phyloP scores from a whole-genome alignment of 2,113 vertebrate genomes.

The Chascanopsetta lugubris region DNA sequence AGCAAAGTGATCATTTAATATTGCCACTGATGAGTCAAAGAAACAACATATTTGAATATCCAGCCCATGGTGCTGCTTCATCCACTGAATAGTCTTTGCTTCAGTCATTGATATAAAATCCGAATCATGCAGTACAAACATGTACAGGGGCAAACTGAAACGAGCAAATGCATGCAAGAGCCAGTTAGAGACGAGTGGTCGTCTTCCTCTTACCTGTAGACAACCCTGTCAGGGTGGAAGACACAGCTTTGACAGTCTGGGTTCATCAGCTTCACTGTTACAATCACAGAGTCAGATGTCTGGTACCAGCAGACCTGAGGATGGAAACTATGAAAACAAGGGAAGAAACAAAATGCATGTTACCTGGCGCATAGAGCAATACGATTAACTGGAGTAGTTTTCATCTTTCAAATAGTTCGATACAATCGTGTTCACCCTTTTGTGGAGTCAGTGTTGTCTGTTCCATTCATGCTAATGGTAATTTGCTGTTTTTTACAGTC shows the following conservation, averaged over 20 bases:
- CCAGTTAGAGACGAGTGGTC: not conserved
- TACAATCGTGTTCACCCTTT: no score
- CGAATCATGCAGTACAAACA: no score
- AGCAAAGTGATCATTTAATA: not conserved
- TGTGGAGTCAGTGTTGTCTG: not conserved
- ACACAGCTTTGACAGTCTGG: conserved; percentile 72
- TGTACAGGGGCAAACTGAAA: no score
- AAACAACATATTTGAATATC: no score
- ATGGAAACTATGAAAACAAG: conserved; percentile 64
- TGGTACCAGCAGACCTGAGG: conserved; percentile 79
- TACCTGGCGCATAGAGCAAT: no score
- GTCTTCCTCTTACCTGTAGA: conserved; percentile 73
- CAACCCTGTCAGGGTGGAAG: conserved; percentile 67
- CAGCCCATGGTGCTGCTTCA: no score
- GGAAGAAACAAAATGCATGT: not conserved
- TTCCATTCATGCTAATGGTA: not conserved
- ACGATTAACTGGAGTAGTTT: no score
- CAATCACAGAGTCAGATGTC: conserved; percentile 33
- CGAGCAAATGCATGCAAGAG: no score
- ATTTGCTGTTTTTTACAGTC: not conserved
- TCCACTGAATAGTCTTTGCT: no score
- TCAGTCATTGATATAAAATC: no score
- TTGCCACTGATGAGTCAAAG: not conserved
- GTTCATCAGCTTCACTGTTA: conserved; percentile 72
- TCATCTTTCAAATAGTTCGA: no score